phyloP scores from a whole-genome alignment of 2,888 invertebrate species.

The Drosophila longiperda region DNA sequence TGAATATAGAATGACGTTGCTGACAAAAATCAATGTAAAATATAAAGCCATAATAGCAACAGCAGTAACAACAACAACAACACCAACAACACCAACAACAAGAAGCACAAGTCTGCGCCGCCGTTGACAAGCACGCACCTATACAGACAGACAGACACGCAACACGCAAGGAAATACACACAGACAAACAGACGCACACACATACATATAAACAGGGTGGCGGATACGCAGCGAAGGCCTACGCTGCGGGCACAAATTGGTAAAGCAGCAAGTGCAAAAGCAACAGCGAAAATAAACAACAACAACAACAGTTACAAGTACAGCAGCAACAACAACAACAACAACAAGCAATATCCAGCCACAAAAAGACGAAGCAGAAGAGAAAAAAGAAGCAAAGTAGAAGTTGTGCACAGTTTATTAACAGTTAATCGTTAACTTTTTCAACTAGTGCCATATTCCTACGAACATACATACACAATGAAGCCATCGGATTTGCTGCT shows the following conservation, averaged over 20 bases:
- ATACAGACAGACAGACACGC: constrained; percentile 23
- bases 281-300: constrained; percentile 18
- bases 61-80: constrained; percentile 33
- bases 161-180: constrained; percentile 7
- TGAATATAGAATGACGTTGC: constrained; percentile 82
- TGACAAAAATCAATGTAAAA: constrained; percentile 78
- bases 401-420: constrained; percentile 14
- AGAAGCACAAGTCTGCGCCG: constrained; percentile 41
- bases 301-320: constrained; percentile 1
- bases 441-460: constrained; percentile 19
- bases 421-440: constrained; percentile 29
- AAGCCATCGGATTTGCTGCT: constrained; percentile 82
- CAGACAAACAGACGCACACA: neutral
- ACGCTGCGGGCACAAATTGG: constrained; percentile 31
- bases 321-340: neutral
- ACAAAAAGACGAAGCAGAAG: constrained; percentile 1
- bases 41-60: constrained; percentile 68
- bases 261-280: constrained; percentile 30
- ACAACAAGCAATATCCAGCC: constrained; percentile 5
- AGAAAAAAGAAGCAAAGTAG: constrained; percentile 1
- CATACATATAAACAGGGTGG: constrained; percentile 21
- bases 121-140: constrained; percentile 50
- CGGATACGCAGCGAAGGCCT: constrained; percentile 26
- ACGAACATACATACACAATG: constrained; percentile 60
- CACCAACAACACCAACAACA: constrained; percentile 34